Evolutionary conservation across 2,888 invertebrate genomes (phyloP).

Genomic region (Ganaspis brasiliensis): DNA sequence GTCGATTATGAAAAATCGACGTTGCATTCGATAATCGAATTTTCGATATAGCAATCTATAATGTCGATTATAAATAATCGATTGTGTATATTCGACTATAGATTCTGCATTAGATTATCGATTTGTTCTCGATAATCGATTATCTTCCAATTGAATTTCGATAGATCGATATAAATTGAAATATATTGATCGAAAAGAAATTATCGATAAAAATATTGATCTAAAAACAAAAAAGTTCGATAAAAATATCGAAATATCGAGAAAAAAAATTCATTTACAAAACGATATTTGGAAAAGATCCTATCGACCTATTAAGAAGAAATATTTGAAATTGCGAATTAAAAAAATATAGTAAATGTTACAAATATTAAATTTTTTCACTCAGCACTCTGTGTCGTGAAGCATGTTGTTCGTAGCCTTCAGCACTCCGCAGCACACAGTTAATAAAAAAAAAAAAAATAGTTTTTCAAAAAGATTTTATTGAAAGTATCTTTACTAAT

Average conservation of each 20-base stretch:
- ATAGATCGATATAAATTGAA: too few relatives aligned
- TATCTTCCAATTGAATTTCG: background rate
- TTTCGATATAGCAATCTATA: too few relatives aligned
- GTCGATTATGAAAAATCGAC: too few relatives aligned
- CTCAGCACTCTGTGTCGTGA: constrained; percentile 43
- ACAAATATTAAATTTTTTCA: constrained; percentile 25
- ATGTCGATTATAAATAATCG: background rate
- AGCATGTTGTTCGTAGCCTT: constrained; percentile 55
- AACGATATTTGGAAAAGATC: background rate
- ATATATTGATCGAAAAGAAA: too few relatives aligned
- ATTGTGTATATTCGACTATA: background rate
- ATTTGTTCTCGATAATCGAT: background rate
- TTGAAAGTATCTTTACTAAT: constrained; percentile 6
- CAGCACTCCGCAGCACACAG: constrained; percentile 53
- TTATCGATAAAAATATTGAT: too few relatives aligned
- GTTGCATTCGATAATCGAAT: too few relatives aligned
- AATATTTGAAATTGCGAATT: too few relatives aligned
- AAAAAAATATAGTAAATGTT: too few relatives aligned
- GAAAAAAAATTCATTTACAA: too few relatives aligned
- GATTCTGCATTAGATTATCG: background rate
- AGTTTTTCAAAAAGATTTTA: background rate
- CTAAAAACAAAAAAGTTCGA: too few relatives aligned
- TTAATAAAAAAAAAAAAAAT: constrained; percentile 30
- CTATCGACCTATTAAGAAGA: background rate
- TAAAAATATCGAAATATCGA: too few relatives aligned